A percentile compares a stretch with the other conserved stretches of the same genome.
phyloP scores from a whole-genome alignment of 2,113 vertebrate species.

The Dipodomys ordii region DNA sequence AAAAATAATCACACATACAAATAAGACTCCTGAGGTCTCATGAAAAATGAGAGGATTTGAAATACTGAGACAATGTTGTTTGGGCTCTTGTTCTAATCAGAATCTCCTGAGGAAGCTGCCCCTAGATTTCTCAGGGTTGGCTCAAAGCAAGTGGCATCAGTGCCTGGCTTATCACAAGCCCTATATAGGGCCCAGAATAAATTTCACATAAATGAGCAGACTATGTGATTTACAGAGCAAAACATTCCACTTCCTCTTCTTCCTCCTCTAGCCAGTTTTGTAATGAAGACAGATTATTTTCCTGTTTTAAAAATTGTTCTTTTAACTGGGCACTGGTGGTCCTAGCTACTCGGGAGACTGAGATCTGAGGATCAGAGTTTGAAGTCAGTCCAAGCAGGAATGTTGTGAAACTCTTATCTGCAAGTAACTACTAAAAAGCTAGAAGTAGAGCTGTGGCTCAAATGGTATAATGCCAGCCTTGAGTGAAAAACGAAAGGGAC shows the following conservation, averaged over 20 bases:
- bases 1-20: constrained; percentile 72
- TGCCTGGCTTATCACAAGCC: background rate
- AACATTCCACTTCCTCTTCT: background rate
- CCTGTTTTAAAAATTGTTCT: background rate
- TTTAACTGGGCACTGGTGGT: too few relatives aligned
- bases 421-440: too few relatives aligned
- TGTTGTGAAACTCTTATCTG: too few relatives aligned
- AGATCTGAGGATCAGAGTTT: too few relatives aligned
- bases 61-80: background rate
- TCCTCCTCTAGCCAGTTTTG: background rate
- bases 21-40: constrained; percentile 6
- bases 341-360: too few relatives aligned
- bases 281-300: background rate
- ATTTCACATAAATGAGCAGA: constrained; percentile 48
- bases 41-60: constrained; percentile 54
- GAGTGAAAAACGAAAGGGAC: too few relatives aligned
- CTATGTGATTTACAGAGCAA: background rate
- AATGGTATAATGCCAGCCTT: too few relatives aligned
- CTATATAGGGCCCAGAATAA: constrained; percentile 16
- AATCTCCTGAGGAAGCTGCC: constrained; percentile 20
- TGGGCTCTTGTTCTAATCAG: background rate
- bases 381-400: too few relatives aligned
- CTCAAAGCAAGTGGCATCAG: background rate
- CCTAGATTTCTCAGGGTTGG: constrained; percentile 14
- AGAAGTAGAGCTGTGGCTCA: too few relatives aligned